phyloP scores from a whole-genome alignment of 2,113 vertebrate genomes.

The Redunca redunca region DNA sequence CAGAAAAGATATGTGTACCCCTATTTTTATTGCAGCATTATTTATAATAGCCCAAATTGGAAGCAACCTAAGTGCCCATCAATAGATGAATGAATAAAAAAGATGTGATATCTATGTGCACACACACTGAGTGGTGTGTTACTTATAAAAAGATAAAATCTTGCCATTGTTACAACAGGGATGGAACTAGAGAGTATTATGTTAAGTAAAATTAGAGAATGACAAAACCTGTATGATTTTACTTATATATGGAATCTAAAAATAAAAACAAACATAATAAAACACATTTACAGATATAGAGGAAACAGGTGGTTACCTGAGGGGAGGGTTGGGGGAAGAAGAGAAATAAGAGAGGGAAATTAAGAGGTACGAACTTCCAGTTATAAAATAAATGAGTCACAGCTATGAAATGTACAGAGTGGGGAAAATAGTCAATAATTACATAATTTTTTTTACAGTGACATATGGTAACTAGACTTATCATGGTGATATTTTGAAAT shows the following conservation, averaged over 20 bases:
- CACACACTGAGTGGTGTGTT: not conserved
- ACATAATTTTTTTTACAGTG: not conserved
- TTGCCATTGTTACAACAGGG: not conserved
- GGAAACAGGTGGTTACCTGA: not conserved
- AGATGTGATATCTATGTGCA: not conserved
- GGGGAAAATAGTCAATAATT: not conserved
- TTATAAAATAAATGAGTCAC: not conserved
- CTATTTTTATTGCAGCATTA: not conserved
- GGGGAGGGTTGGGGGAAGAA: not conserved
- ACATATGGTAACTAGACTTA: not conserved
- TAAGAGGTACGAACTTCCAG: not conserved
- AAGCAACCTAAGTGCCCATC: not conserved
- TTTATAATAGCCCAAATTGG: not conserved
- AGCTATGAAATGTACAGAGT: not conserved
- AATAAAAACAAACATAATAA: not conserved
- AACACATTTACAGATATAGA: not conserved
- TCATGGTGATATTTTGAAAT: not conserved
- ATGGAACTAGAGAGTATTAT: not conserved
- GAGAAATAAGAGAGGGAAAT: not conserved
- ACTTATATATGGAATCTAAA: not conserved
- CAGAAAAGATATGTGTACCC: not conserved
- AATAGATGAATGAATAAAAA: not conserved
- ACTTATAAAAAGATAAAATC: not conserved
- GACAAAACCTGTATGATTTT: not conserved
- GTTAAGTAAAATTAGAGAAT: not conserved